Evolutionary conservation across 1,140 invertebrate genomes (phyloP).

Genomic region (Aphelinus certus): DNA sequence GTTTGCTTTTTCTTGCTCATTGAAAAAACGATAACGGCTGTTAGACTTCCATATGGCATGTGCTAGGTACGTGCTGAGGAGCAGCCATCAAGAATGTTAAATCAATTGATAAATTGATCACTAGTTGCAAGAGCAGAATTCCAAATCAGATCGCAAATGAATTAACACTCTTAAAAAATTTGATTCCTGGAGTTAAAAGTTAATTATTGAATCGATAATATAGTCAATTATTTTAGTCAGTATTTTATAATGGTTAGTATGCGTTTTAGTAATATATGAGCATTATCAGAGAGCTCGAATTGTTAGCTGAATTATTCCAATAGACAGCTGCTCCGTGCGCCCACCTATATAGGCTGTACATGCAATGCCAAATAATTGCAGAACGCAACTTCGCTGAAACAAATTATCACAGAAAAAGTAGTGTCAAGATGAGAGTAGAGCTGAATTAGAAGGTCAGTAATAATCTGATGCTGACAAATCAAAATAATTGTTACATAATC

Average conservation of each 20-base stretch:
- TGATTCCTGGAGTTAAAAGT: too few species aligned
- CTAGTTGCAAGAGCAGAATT: too few species aligned
- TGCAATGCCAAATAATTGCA: constrained; percentile 66
- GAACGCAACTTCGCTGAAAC: constrained; percentile 62
- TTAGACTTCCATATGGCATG: constrained; percentile 64
- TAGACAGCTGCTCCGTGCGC: constrained; percentile 65
- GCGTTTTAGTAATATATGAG: too few species aligned
- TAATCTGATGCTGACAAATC: constrained; percentile 33
- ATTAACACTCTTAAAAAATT: too few species aligned
- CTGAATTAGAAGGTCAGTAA: constrained; percentile 47
- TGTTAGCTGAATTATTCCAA: constrained; percentile 23
- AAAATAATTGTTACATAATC: constrained; percentile 5
- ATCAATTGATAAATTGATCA: too few species aligned
- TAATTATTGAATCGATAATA: too few species aligned
- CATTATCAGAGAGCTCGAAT: too few species aligned
- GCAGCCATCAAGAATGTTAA: constrained; percentile 55
- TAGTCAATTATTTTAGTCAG: too few species aligned
- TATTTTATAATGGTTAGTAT: too few species aligned
- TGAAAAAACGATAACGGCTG: constrained; percentile 54
- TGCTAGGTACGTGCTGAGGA: constrained; percentile 64
- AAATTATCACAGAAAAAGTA: constrained; percentile 59
- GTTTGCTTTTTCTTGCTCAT: constrained; percentile 59
- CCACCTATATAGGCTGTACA: constrained; percentile 62
- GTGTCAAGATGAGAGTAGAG: constrained; percentile 34
- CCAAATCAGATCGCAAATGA: too few species aligned